phyloP scores from a whole-genome alignment of 2,888 invertebrate genomes.

The Napeogenes sylphis region DNA sequence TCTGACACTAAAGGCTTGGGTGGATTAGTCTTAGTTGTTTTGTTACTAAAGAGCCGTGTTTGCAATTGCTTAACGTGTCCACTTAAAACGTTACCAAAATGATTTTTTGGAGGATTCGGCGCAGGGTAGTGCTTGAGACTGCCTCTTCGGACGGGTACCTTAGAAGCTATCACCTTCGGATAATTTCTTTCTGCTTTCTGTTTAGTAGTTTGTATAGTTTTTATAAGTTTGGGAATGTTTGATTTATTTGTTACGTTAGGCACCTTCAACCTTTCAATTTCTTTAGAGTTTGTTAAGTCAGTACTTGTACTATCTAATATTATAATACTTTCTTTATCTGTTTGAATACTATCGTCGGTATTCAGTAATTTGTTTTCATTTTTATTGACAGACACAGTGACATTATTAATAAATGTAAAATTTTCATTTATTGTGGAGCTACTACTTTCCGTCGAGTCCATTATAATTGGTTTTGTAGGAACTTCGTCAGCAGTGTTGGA shows the following conservation, averaged over 20 bases:
- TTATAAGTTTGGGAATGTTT: constrained; percentile 66
- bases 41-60: constrained; percentile 61
- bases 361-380: not conserved
- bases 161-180: constrained; percentile 59
- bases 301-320: not conserved
- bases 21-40: constrained; percentile 39
- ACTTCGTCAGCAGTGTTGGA: no score
- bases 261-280: constrained; percentile 10
- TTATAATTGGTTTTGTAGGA: no score
- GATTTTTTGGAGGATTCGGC: constrained; percentile 67
- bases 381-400: not conserved
- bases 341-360: not conserved
- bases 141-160: constrained; percentile 62
- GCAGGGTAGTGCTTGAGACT: constrained; percentile 64
- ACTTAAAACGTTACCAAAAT: constrained; percentile 68
- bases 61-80: constrained; percentile 72
- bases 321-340: not conserved
- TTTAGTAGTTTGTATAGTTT: constrained; percentile 50
- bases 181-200: constrained; percentile 54
- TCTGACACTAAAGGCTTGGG: constrained; percentile 37
- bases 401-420: not conserved
- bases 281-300: constrained; percentile 7
- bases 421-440: constrained; percentile 4
- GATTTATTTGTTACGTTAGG: constrained; percentile 45
- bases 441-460: no score